Base-by-base conservation (phyloP, 2,888 invertebrate genomes). In the Torymus texanus region DNA sequence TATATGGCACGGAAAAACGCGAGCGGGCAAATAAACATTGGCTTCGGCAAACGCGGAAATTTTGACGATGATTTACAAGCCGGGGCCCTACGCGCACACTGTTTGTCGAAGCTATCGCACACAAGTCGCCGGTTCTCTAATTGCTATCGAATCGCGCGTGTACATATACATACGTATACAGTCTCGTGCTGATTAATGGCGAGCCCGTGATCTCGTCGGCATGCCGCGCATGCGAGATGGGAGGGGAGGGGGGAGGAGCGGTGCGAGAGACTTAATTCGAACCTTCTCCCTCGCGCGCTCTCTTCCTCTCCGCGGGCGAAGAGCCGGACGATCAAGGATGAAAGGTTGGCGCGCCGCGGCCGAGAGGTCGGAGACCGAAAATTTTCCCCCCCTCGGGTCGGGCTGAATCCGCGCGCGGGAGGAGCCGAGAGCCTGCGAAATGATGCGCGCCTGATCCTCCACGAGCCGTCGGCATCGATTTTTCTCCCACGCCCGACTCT, bases 291-390 rank as follows among this genome's bases (percentile, higher is more conserved):
- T 41, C 41, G 41, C 41, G 41, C 41, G 41, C 41, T 41, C 41
- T 41, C 41, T 8, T 41, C 8, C 41, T 8, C 41, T 41, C 41
- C 41, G 41, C 56, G 65, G 11, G 18, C 13, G 10, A 16, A 18
- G 16, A 21, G 4, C 61, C 21, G 55, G 16, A 58, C 51, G 55
- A 56, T 73, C 73, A 62, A 72, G 62, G 53, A 62, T 63, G 63
- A 63, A 70, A 70, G 70, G 70, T 70, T 58, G 58, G 58, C 62
- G 55, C 2, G 55, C 56, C 41, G 21, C 16, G 41, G 41, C 8
- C 41, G 58, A 61, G 66, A 75, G 74, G 74, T 75, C 66, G 53
- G 18, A 67, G 75, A 75, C 75, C 75, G 75, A 75, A 75, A 75
- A 75, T 62, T 75, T 55, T 62, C 62, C 21, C 62, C 58, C 75